Percentiles rank a stretch among this genome's conserved stretches.
phyloP scores from a whole-genome alignment of 2,113 vertebrate genomes.

The Brachirus orientalis region DNA sequence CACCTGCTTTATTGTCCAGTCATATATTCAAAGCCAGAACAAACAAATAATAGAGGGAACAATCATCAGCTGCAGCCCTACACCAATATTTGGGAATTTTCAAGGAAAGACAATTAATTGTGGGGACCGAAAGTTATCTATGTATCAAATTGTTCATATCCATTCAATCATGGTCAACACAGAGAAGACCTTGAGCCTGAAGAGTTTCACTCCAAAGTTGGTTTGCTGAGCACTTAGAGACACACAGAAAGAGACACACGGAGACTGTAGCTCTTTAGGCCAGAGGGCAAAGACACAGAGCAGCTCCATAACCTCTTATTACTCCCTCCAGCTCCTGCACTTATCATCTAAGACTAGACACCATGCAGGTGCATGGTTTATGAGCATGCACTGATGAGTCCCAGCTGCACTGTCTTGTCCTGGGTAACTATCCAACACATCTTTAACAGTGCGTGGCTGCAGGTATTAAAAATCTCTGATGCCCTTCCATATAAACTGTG shows the following conservation, averaged over 20 bases:
- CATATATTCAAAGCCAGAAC: no score
- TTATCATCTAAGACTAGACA: slow-evolving; percentile 18
- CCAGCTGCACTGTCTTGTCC: slow-evolving; percentile 17
- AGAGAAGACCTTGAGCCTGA: no score
- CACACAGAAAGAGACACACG: slow-evolving; percentile 1
- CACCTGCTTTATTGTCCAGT: no score
- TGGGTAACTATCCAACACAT: slow-evolving; percentile 2
- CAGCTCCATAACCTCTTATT: slow-evolving; percentile 32
- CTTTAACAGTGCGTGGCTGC: slow-evolving; percentile 9
- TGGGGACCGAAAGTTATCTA: no score
- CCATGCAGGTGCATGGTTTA: slow-evolving; percentile 56
- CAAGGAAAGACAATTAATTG: no score
- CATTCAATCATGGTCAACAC: no score
- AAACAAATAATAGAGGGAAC: no score
- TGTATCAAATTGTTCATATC: no score
- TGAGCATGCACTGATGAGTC: slow-evolving; percentile 14
- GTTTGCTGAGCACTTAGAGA: neutral
- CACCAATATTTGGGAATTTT: no score
- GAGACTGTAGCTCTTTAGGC: slow-evolving; percentile 3
- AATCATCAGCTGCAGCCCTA: no score
- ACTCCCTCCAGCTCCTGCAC: slow-evolving; percentile 1
- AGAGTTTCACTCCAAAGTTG: no score
- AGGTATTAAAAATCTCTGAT: neutral
- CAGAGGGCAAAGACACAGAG: slow-evolving; percentile 42
- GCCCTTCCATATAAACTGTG: slow-evolving; percentile 26